phyloP scores from a whole-genome alignment of 2,113 vertebrate genomes.

The Ochotona princeps region DNA sequence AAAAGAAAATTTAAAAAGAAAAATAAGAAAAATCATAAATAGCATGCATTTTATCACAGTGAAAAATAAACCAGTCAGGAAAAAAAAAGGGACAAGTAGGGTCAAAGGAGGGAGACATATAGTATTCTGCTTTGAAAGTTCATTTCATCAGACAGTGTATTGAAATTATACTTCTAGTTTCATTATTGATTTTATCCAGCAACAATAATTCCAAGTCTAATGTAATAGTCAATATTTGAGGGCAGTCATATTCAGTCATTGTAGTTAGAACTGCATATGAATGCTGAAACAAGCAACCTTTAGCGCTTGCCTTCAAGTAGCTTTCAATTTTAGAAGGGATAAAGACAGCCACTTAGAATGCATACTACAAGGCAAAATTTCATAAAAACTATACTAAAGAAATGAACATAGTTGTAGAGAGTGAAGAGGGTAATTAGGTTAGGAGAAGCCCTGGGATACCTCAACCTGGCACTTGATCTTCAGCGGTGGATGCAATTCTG shows the following conservation, averaged over 20 bases:
- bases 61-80: not conserved
- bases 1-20: too few species aligned
- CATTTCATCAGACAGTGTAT: constrained; percentile 33
- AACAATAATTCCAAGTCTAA: not conserved
- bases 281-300: not conserved
- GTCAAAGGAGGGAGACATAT: not conserved
- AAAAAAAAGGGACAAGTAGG: not conserved
- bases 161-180: constrained; percentile 42
- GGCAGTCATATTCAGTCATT: not conserved
- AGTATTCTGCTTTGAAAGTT: constrained; percentile 9
- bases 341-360: constrained; percentile 17
- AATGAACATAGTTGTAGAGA: not conserved
- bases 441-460: not conserved
- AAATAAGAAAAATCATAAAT: not conserved
- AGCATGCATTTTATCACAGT: not conserved
- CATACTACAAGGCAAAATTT: not conserved
- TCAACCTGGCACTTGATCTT: constrained; percentile 5
- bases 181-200: constrained; percentile 26
- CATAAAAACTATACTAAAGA: not conserved
- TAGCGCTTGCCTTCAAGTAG: constrained; percentile 4
- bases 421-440: not conserved
- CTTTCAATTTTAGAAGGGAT: constrained; percentile 51
- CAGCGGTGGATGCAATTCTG: not conserved
- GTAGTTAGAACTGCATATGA: not conserved
- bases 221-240: constrained; percentile 31